Percentiles rank a stretch among this genome's conserved stretches.
phyloP scores from a whole-genome alignment of 2,113 vertebrate species.

The Mystacornis crossleyi region DNA sequence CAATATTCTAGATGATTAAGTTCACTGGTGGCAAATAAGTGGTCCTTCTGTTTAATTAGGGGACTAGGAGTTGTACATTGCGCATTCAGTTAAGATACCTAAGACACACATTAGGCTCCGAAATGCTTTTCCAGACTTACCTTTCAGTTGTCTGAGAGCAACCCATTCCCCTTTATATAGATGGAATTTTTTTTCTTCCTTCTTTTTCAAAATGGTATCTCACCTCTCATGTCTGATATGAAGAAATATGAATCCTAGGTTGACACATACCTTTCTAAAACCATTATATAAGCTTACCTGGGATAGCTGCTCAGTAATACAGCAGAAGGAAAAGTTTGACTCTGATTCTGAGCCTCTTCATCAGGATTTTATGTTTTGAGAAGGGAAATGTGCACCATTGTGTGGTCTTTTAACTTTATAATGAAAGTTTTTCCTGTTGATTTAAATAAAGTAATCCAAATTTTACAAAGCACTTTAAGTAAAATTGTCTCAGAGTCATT shows the following conservation, averaged over 20 bases:
- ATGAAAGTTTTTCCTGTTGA: not conserved
- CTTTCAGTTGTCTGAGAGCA: not conserved
- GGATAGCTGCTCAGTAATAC: not conserved
- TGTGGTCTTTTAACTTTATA: not conserved
- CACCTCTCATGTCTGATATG: not conserved
- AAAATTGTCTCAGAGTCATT: not conserved
- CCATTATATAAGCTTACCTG: not conserved
- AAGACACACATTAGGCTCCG: not conserved
- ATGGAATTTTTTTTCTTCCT: not conserved
- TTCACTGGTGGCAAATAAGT: not conserved
- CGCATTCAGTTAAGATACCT: not conserved
- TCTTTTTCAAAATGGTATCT: not conserved
- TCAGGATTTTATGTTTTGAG: not conserved
- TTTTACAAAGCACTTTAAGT: not conserved
- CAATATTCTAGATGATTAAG: not conserved
- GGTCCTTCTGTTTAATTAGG: not conserved
- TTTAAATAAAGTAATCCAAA: not conserved
- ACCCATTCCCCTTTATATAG: accelerated
- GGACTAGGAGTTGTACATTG: not conserved
- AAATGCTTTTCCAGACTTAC: not conserved
- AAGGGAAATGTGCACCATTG: not conserved
- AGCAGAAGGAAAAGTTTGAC: not conserved
- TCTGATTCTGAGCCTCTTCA: not conserved
- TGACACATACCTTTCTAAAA: not conserved
- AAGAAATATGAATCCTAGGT: not conserved